Percentiles rank a stretch among this genome's conserved stretches.
Conservation (phyloP, 2,113 vertebrate species). For the Nothoprocta perdicaria region DNA sequence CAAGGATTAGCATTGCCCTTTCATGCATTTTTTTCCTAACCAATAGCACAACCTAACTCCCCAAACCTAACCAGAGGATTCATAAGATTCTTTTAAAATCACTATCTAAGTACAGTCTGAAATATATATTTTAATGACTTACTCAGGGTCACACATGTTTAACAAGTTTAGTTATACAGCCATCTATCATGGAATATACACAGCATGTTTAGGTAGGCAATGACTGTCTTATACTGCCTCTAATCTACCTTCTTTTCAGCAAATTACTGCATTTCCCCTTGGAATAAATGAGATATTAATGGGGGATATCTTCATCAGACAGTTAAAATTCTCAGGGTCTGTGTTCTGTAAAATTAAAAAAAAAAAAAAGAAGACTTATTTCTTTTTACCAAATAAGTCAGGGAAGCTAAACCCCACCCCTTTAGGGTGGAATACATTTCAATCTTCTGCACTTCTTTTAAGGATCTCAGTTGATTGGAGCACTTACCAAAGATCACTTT, state of each 20-base stretch:
- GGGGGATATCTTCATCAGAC: neutral
- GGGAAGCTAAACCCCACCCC: constrained; percentile 23
- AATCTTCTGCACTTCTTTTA: constrained; percentile 53
- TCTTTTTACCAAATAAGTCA: neutral
- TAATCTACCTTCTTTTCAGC: neutral
- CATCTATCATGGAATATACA: neutral
- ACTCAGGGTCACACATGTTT: constrained; percentile 31
- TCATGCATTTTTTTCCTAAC: neutral
- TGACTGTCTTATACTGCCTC: neutral
- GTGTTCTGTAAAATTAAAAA: neutral
- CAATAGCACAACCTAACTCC: neutral
- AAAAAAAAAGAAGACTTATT: neutral
- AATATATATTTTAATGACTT: constrained; percentile 24
- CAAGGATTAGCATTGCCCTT: neutral
- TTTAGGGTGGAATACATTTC: constrained; percentile 58
- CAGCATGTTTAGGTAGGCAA: neutral
- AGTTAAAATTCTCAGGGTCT: neutral
- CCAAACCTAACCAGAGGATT: neutral
- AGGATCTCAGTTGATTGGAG: neutral
- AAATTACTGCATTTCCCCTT: neutral
- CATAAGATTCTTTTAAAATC: neutral
- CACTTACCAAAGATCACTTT: constrained; percentile 53
- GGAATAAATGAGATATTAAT: neutral
- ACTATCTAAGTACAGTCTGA: constrained; percentile 28
- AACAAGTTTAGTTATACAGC: neutral